phyloP scores from a whole-genome alignment of 2,888 invertebrate species.

The Phania funesta region DNA sequence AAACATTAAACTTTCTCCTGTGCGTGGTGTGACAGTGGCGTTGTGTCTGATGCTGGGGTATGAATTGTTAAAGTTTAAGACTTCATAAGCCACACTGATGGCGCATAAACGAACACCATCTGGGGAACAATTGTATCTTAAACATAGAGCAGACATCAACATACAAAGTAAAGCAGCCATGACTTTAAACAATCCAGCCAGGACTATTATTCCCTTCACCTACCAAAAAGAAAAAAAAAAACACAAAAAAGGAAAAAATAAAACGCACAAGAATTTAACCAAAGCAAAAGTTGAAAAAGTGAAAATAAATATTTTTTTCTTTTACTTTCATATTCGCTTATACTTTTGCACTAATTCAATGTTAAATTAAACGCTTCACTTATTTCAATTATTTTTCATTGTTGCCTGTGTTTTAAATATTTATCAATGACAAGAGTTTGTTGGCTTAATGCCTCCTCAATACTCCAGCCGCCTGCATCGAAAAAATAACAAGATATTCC shows the following conservation, averaged over 20 bases:
- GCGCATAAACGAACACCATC: slow-evolving; percentile 62
- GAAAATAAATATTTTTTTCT: background rate
- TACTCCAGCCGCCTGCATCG: slow-evolving; percentile 14
- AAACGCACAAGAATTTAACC: too few species aligned
- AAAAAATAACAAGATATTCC: slow-evolving; percentile 30
- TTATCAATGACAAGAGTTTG: slow-evolving; percentile 80
- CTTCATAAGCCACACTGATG: slow-evolving; percentile 61
- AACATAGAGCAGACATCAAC: slow-evolving; percentile 10
- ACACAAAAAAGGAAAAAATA: slow-evolving; percentile 1
- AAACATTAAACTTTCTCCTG: slow-evolving; percentile 2
- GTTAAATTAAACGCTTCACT: slow-evolving; percentile 77
- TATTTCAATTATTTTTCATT: slow-evolving; percentile 81
- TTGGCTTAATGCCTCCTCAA: slow-evolving; percentile 73
- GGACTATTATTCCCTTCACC: slow-evolving; percentile 19
- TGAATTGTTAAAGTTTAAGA: slow-evolving; percentile 52
- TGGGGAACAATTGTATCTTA: slow-evolving; percentile 67
- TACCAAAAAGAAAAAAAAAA: slow-evolving; percentile 8
- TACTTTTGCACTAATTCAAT: slow-evolving; percentile 63
- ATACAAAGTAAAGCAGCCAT: slow-evolving; percentile 45
- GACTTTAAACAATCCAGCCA: slow-evolving; percentile 23
- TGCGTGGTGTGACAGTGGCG: slow-evolving; percentile 14
- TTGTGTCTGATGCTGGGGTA: background rate
- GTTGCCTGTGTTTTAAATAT: slow-evolving; percentile 80
- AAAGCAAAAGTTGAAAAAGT: slow-evolving; percentile 1
- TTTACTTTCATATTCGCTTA: slow-evolving; percentile 1